These are phyloP conservation scores for Porites lobata DNA, from an alignment of 92 coral and sea anemone species.

Conservation along the genomic window DNA sequence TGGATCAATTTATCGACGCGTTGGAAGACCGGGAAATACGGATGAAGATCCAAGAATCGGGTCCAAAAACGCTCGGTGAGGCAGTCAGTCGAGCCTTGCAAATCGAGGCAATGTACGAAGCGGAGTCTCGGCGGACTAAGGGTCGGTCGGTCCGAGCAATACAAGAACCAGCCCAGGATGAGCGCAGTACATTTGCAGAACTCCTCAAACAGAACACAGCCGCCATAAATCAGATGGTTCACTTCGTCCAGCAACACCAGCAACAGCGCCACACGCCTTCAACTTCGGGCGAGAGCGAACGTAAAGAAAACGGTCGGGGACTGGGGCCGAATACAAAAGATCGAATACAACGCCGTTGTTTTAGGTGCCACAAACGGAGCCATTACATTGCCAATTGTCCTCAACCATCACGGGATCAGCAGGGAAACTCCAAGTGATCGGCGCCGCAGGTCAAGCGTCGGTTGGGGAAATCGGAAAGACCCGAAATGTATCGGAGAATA, in stretches of 20 bases:
- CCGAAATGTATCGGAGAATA: too few relatives aligned
- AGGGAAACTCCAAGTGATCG: slow-evolving; percentile 42
- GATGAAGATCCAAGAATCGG: not conserved
- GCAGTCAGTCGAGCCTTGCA: slow-evolving; percentile 22
- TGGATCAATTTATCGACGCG: slow-evolving; percentile 49
- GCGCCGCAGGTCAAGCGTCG: slow-evolving; percentile 2
- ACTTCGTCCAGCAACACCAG: not conserved
- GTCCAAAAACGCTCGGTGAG: not conserved
- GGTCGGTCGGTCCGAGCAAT: not conserved
- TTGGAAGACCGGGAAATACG: slow-evolving; percentile 11
- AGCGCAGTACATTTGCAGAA: not conserved
- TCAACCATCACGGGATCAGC: not conserved
- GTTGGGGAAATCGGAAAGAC: not conserved
- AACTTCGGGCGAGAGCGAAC: not conserved
- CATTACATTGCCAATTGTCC: slow-evolving; percentile 34
- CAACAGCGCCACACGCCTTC: not conserved
- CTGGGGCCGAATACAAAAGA: slow-evolving; percentile 5
- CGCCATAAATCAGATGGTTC: slow-evolving; percentile 15
- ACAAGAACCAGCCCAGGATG: not conserved
- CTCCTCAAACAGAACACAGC: not conserved
- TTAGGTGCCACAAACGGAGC: slow-evolving; percentile 28
- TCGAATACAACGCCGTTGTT: not conserved
- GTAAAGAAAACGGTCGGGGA: slow-evolving; percentile 19
- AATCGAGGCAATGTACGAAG: slow-evolving; percentile 42
- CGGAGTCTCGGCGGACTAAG: slow-evolving; percentile 12